phyloP scores from a whole-genome alignment of 2,888 invertebrate genomes.

The Leucania comma region DNA sequence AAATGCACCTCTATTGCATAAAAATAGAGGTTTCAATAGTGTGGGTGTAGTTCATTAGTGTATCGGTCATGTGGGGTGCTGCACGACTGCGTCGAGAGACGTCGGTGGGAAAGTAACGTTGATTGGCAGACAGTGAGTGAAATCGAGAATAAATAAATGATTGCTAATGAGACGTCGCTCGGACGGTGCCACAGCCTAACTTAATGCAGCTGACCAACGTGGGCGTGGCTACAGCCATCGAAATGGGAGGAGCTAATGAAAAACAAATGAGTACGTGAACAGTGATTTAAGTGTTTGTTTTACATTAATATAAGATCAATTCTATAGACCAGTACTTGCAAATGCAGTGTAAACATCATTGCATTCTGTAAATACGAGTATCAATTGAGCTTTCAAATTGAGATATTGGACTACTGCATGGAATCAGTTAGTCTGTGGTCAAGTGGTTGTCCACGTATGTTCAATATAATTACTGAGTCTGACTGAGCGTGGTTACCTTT shows the following conservation, averaged over 20 bases:
- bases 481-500: conserved; percentile 35
- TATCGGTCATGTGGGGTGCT: conserved; percentile 26
- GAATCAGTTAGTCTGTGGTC: conserved; percentile 17
- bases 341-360: no score
- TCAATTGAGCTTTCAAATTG: not conserved
- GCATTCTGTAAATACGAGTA: no score
- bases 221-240: conserved; percentile 2
- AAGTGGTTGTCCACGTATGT: not conserved
- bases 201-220: conserved; percentile 7
- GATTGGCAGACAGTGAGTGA: conserved; percentile 62
- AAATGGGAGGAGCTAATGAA: conserved; percentile 20
- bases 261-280: conserved; percentile 2
- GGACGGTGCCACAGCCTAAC: conserved; percentile 35
- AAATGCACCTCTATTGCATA: conserved; percentile 37
- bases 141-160: conserved; percentile 65
- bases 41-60: conserved; percentile 40
- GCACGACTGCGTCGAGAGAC: conserved; percentile 25
- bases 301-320: not conserved
- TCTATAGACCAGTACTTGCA: not conserved
- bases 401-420: not conserved
- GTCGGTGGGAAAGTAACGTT: conserved; percentile 54
- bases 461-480: conserved; percentile 14
- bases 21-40: conserved; percentile 26
- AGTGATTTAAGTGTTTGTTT: not conserved
- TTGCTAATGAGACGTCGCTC: conserved; percentile 48